Evolutionary conservation across 1,140 invertebrate species (phyloP).

Genomic region (Plutomurus gul): DNA sequence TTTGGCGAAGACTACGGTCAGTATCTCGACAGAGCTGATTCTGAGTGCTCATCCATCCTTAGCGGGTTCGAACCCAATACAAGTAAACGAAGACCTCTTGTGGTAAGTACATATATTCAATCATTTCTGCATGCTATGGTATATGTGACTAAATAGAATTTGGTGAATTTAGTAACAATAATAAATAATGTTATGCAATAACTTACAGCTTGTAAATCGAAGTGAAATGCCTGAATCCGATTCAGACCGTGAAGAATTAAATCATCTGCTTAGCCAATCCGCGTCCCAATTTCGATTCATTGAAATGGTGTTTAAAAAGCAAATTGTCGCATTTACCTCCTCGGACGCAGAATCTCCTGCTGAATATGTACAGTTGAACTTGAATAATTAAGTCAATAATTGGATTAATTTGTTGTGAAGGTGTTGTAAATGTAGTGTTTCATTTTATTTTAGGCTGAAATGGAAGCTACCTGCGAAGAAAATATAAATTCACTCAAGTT

Average conservation of each 20-base stretch:
- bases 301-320: conserved; percentile 63
- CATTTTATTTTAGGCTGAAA: conserved; percentile 65
- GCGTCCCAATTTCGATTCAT: conserved; percentile 62
- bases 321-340: conserved; percentile 58
- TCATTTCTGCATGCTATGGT: too few species aligned
- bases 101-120: conserved; percentile 20
- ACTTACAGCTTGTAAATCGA: conserved; percentile 39
- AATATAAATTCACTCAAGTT: conserved; percentile 71
- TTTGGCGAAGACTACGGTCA: conserved; percentile 90
- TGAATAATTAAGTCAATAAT: neutral
- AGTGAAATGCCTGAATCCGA: conserved; percentile 64
- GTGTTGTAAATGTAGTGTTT: neutral
- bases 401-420: neutral
- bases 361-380: conserved; percentile 45
- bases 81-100: conserved; percentile 48
- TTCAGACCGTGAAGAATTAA: conserved; percentile 68
- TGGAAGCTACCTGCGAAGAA: conserved; percentile 73
- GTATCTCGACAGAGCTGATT: conserved; percentile 68
- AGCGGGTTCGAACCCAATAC: conserved; percentile 50
- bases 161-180: too few species aligned
- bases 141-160: too few species aligned
- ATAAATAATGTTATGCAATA: neutral
- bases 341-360: conserved; percentile 45
- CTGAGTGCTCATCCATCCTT: conserved; percentile 51
- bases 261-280: conserved; percentile 64